Conservation (phyloP, 2,113 vertebrate species). For the Odontophorus gujanensis region DNA sequence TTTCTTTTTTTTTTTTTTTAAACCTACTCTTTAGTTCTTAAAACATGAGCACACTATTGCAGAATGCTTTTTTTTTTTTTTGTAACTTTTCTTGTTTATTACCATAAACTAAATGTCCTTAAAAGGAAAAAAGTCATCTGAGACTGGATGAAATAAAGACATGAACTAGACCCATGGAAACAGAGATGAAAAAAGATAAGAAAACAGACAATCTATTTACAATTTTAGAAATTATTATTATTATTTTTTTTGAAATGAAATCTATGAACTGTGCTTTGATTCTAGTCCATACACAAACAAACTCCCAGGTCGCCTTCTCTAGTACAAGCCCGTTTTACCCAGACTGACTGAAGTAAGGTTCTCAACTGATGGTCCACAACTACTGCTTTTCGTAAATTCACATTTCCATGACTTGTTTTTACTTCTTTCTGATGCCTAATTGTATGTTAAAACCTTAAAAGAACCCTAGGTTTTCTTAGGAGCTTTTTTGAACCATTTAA, state of each 20-base stretch:
- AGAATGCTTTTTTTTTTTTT: neutral
- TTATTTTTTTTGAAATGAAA: neutral
- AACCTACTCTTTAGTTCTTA: neutral
- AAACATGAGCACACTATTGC: accelerated
- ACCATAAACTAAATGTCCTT: neutral
- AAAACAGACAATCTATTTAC: neutral
- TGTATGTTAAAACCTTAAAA: neutral
- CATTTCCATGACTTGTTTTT: neutral
- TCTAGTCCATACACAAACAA: neutral
- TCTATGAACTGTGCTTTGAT: neutral
- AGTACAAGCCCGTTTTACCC: neutral
- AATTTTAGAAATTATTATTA: neutral
- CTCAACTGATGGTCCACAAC: neutral
- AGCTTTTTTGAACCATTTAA: neutral
- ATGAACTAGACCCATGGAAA: neutral
- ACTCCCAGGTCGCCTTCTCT: too few relatives aligned
- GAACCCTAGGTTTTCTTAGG: neutral
- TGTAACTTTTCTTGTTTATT: neutral
- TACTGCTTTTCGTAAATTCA: neutral
- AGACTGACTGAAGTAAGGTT: accelerated
- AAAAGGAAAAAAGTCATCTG: neutral
- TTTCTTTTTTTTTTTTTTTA: neutral
- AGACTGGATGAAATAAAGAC: neutral
- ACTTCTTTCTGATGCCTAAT: neutral
- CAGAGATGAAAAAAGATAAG: neutral